phyloP scores from a whole-genome alignment of 2,797 vertebrate species.

The Smutsia temminckii region DNA sequence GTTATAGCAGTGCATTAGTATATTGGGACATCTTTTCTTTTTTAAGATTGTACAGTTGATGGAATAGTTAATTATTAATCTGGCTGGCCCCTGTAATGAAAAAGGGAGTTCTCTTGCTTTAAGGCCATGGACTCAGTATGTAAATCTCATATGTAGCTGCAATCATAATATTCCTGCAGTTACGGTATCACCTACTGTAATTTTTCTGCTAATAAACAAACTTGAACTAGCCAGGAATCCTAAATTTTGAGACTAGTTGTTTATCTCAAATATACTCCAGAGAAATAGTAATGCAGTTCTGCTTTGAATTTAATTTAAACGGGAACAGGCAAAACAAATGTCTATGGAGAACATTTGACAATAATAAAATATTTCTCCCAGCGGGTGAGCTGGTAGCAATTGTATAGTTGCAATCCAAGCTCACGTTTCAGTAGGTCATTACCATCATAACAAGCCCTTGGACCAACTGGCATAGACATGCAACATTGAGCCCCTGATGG shows the following conservation, averaged over 20 bases:
- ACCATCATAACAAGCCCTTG: conserved; percentile 90
- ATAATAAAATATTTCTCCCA: conserved; percentile 91
- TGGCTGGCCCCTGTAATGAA: conserved; percentile 80
- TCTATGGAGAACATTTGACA: conserved; percentile 87
- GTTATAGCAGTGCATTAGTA: conserved; percentile 54
- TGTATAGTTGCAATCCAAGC: conserved; percentile 87
- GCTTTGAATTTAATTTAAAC: conserved; percentile 89
- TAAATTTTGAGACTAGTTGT: conserved; percentile 85
- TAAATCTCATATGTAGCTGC: conserved; percentile 79
- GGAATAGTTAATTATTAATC: conserved; percentile 82
- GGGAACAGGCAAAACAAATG: conserved; percentile 89
- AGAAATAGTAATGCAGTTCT: conserved; percentile 86
- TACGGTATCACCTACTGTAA: conserved; percentile 83
- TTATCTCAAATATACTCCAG: conserved; percentile 88
- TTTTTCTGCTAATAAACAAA: conserved; percentile 87
- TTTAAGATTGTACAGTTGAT: conserved; percentile 69
- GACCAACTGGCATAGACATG: conserved; percentile 90
- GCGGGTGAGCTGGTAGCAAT: conserved; percentile 89
- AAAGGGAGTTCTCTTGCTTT: conserved; percentile 79
- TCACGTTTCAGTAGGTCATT: conserved; percentile 89
- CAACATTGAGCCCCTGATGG: conserved; percentile 90
- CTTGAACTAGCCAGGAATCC: conserved; percentile 85
- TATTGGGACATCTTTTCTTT: conserved; percentile 62
- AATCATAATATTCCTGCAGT: conserved; percentile 79
- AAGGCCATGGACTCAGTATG: conserved; percentile 71